These are phyloP conservation scores for Anolis carolinensis DNA, from an alignment of 2,113 vertebrate genomes.

Conservation along the genomic window DNA sequence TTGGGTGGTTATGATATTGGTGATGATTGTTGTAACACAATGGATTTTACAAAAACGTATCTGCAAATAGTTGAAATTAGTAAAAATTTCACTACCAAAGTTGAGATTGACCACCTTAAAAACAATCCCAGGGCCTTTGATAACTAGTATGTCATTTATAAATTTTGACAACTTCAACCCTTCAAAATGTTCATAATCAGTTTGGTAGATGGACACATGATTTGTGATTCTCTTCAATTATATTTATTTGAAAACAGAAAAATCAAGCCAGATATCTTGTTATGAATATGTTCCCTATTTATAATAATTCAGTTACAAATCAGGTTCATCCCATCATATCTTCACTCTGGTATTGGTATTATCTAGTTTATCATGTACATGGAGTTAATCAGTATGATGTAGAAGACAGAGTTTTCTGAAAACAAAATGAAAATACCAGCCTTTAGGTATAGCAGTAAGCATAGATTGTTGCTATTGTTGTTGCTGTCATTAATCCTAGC, in stretches of 20 bases:
- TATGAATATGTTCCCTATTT: background rate
- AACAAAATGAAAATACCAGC: background rate
- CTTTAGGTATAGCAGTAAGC: background rate
- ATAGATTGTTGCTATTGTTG: background rate
- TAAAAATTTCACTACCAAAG: no score
- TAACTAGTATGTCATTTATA: background rate
- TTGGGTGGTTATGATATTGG: no score
- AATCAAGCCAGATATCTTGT: background rate
- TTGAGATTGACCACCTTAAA: no score
- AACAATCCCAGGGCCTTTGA: no score
- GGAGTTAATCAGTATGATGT: background rate
- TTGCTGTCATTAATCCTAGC: background rate
- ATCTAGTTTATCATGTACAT: no score
- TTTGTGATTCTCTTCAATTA: background rate
- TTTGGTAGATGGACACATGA: background rate
- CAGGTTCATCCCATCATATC: background rate
- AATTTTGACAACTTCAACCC: background rate
- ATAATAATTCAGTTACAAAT: background rate
- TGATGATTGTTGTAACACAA: no score
- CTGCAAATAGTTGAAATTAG: no score
- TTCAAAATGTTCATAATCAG: background rate
- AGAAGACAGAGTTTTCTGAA: background rate
- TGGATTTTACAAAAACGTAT: no score
- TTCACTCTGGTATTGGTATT: background rate
- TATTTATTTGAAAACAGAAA: background rate